These are phyloP conservation scores for Oncorhynchus masou DNA, from an alignment of 2,113 vertebrate species.

Conservation along the genomic window DNA sequence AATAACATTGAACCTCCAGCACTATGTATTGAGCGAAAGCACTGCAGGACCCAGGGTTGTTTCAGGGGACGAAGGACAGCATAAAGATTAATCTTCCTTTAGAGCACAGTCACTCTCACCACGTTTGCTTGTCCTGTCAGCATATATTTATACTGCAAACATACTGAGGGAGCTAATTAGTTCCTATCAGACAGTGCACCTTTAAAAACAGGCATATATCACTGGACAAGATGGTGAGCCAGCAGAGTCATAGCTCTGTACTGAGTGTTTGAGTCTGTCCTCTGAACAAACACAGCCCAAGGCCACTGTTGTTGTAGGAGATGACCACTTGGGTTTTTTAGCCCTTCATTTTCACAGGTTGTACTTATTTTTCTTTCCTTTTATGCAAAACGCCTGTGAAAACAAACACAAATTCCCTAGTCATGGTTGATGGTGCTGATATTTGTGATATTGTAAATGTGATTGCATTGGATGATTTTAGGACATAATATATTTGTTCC, in stretches of 20 bases:
- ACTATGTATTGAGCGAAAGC: slow-evolving; percentile 24
- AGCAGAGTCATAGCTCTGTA: not conserved
- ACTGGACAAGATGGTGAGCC: slow-evolving; percentile 44
- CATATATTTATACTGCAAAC: slow-evolving; percentile 57
- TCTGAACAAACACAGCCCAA: slow-evolving; percentile 47
- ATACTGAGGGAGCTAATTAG: slow-evolving; percentile 52
- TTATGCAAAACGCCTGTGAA: not conserved
- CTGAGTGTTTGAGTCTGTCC: slow-evolving; percentile 29
- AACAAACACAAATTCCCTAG: not conserved
- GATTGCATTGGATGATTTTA: not conserved
- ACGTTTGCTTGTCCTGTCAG: slow-evolving; percentile 55
- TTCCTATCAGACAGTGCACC: slow-evolving; percentile 46
- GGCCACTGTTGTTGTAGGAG: slow-evolving; percentile 21
- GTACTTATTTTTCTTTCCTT: slow-evolving; percentile 3
- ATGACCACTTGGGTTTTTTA: slow-evolving; percentile 26
- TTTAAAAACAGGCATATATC: slow-evolving; percentile 62
- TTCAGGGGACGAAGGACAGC: slow-evolving; percentile 24
- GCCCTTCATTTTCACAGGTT: slow-evolving; percentile 22
- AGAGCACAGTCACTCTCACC: slow-evolving; percentile 26
- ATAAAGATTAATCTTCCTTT: slow-evolving; percentile 21
- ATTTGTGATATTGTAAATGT: not conserved
- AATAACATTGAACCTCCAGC: slow-evolving; percentile 6
- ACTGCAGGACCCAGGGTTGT: slow-evolving; percentile 11
- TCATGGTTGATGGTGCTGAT: not conserved
- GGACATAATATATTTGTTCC: not conserved